Evolutionary conservation across 2,113 vertebrate species (phyloP).

Genomic region (Protobothrops flavoviridis): DNA sequence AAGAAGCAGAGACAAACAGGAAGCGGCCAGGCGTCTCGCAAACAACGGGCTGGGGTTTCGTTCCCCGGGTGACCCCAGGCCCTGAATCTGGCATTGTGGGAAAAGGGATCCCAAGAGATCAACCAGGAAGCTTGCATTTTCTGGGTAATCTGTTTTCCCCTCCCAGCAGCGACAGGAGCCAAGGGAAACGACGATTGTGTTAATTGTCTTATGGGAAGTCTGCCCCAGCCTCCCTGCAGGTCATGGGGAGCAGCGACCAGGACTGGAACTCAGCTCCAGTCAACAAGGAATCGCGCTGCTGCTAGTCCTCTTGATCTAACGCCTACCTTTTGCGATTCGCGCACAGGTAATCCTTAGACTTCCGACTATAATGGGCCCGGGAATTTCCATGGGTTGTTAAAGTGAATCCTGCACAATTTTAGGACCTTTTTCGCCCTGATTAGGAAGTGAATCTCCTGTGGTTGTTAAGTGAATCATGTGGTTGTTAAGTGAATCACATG

Average conservation of each 20-base stretch:
- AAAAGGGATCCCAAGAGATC: neutral
- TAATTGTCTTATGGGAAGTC: neutral
- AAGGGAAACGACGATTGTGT: neutral
- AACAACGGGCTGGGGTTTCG: neutral
- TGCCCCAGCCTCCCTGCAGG: neutral
- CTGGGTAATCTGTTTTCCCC: neutral
- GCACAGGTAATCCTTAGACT: neutral
- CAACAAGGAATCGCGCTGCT: neutral
- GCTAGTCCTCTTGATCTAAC: neutral
- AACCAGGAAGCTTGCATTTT: neutral
- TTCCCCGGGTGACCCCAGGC: neutral
- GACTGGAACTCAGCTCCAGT: neutral
- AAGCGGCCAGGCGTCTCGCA: neutral
- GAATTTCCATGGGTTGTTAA: neutral
- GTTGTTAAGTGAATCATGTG: neutral
- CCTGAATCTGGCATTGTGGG: neutral
- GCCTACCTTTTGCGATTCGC: neutral
- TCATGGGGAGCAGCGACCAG: neutral
- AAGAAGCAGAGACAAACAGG: neutral
- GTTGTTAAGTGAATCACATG: too few species aligned
- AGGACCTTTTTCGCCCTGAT: neutral
- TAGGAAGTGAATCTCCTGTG: too few species aligned
- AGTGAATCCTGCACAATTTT: neutral
- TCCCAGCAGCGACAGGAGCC: neutral
- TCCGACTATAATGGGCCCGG: neutral